A percentile compares a stretch with the other conserved stretches of the same genome.
These are phyloP conservation scores for Matsumurasca onukii DNA, from an alignment of 1,140 invertebrate genomes.

Conservation along the genomic window DNA sequence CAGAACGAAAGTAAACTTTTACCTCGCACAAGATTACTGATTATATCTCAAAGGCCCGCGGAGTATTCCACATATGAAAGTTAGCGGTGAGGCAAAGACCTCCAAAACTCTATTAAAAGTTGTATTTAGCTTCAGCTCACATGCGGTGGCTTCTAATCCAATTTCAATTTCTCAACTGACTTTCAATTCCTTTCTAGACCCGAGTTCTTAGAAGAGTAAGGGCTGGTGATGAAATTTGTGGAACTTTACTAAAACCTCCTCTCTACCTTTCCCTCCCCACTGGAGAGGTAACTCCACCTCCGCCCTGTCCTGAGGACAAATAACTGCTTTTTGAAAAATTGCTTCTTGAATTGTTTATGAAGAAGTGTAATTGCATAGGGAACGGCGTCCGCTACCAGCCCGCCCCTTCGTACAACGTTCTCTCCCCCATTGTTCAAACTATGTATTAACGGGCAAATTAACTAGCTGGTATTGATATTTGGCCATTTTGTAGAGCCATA, in stretches of 20 bases:
- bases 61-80: constrained; percentile 16
- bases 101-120: constrained; percentile 22
- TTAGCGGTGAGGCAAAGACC: not conserved
- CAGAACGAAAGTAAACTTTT: too few species aligned
- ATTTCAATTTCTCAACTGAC: constrained; percentile 21
- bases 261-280: not conserved
- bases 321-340: constrained; percentile 31
- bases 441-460: too few species aligned
- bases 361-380: constrained; percentile 17
- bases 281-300: too few species aligned
- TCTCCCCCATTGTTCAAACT: not conserved
- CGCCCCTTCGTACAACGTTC: not conserved
- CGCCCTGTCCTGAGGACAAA: constrained; percentile 23
- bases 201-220: constrained; percentile 19
- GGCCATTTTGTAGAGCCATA: too few species aligned
- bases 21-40: too few species aligned
- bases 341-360: constrained; percentile 30
- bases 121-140: constrained; percentile 7
- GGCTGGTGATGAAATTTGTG: constrained; percentile 16
- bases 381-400: not conserved
- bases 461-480: too few species aligned
- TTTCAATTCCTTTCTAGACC: constrained; percentile 24
- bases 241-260: constrained; percentile 14
- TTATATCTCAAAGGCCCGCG: too few species aligned
- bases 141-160: constrained; percentile 4